Evolutionary conservation across 2,888 invertebrate genomes (phyloP).

Genomic region (Keiferia lycopersicella): DNA sequence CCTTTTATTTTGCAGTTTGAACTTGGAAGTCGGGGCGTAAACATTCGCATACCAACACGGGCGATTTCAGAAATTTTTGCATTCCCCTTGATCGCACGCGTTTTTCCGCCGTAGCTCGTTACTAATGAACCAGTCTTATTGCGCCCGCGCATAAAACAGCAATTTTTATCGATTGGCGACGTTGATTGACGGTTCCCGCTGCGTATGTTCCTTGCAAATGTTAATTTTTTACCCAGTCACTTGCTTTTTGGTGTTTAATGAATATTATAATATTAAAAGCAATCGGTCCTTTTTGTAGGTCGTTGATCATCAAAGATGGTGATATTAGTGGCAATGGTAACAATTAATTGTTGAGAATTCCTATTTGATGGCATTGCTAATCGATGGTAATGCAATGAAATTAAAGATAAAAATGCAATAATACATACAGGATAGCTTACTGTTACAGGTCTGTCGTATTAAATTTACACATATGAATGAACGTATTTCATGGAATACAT

Average conservation of each 20-base stretch:
- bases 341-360: conserved; percentile 24
- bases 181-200: conserved; percentile 65
- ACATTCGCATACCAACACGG: conserved; percentile 2
- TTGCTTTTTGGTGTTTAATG: conserved; percentile 47
- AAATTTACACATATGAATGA: background rate
- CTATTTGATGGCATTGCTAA: conserved; percentile 11
- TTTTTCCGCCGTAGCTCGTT: conserved; percentile 32
- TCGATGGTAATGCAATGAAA: conserved; percentile 1
- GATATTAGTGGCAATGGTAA: conserved; percentile 11
- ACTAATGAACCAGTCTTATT: conserved; percentile 26
- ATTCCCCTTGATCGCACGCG: conserved; percentile 7
- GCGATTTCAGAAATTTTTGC: conserved; percentile 10
- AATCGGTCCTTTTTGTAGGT: conserved; percentile 6
- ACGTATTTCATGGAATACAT: background rate
- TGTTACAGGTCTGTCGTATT: background rate
- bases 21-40: conserved; percentile 7
- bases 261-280: conserved; percentile 36
- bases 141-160: conserved; percentile 43
- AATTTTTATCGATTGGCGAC: conserved; percentile 49
- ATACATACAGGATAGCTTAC: background rate
- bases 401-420: conserved; percentile 9
- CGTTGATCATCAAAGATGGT: conserved; percentile 24
- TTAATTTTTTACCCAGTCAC: conserved; percentile 54
- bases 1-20: background rate
- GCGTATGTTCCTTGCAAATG: conserved; percentile 41